Base-by-base conservation (phyloP, 2,797 vertebrate species). In the Sciurus vulgaris region DNA sequence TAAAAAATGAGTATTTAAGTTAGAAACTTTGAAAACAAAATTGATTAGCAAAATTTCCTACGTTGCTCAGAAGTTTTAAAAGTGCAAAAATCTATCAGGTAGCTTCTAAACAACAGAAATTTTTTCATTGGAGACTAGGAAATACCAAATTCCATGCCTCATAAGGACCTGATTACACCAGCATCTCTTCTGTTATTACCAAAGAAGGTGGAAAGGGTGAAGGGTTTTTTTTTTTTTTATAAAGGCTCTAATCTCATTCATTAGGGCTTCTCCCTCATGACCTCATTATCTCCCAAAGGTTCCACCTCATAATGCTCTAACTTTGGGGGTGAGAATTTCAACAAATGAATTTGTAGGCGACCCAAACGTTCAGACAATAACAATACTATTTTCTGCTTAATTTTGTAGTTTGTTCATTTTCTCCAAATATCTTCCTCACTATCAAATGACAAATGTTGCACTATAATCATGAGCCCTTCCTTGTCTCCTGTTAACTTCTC, bases 1-100 rank as follows among this genome's bases (percentile, higher is more conserved):
- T 78, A 89, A 63, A 65, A 95, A 88, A 93, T 86, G 63, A 93
- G 26, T 38, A 93, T 88, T 97, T 96, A 94, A 97, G 47, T 35
- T 91, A 56, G 81, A 89, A 84, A 87, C 51, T 84, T 93, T 49
- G 8, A 91, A 96, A 83, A 73, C 26, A 74, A 49, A 73, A 12
- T 91, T 78, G 59, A 33, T 74, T 82, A 92, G 22, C 81, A 90
- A 85, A 92, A 88, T 74, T 61, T 74, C 33, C 56, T 83, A 61
- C 13, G 61, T 85, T 78, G 22, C 10, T 92, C 6, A 41, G 4
- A 94, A 76, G 20, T 83, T 87, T 94, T 84, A 17, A 87, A 95
- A 89, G 49, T 59, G 49, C 24, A 59, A 59, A 56, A 59, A 22
- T 24, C 56, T 59, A 59, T 11, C 7, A 10, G 7, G n/a, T 30